Percentiles rank a stretch among this genome's conserved stretches.
Conservation (phyloP, 1,140 invertebrate species). For the Sycophaga agraensis region DNA sequence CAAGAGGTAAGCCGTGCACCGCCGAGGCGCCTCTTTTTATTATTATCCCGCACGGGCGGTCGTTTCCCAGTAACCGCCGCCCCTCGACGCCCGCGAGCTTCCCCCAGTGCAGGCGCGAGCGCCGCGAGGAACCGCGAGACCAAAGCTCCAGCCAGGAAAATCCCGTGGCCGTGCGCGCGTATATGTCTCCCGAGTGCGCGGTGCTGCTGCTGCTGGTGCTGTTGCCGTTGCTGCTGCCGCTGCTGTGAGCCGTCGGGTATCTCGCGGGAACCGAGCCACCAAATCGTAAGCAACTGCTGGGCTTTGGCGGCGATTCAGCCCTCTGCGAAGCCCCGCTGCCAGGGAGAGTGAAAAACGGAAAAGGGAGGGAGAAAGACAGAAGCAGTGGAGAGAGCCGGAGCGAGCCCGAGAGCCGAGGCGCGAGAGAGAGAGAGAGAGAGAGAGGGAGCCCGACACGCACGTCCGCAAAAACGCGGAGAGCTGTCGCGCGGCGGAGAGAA, state of each 20-base stretch:
- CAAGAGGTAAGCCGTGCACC: slow-evolving; percentile 59
- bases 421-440: neutral
- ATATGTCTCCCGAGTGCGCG: neutral
- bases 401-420: neutral
- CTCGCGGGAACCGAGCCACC: neutral
- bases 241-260: slow-evolving; percentile 13
- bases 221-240: neutral
- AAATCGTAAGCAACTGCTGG: neutral
- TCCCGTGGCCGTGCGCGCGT: neutral
- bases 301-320: too few relatives aligned
- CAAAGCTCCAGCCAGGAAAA: neutral
- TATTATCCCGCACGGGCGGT: neutral
- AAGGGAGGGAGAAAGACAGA: neutral
- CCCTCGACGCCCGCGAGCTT: neutral
- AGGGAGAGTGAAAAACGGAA: neutral
- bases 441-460: neutral
- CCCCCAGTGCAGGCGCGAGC: neutral
- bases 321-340: neutral
- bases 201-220: neutral
- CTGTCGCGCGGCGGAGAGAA: neutral
- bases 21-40: neutral
- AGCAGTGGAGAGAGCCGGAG: neutral
- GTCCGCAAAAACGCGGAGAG: neutral
- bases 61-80: neutral
- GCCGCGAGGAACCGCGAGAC: neutral